Conservation (phyloP, 2,888 invertebrate genomes). For the Zhengitettix transpicula region DNA sequence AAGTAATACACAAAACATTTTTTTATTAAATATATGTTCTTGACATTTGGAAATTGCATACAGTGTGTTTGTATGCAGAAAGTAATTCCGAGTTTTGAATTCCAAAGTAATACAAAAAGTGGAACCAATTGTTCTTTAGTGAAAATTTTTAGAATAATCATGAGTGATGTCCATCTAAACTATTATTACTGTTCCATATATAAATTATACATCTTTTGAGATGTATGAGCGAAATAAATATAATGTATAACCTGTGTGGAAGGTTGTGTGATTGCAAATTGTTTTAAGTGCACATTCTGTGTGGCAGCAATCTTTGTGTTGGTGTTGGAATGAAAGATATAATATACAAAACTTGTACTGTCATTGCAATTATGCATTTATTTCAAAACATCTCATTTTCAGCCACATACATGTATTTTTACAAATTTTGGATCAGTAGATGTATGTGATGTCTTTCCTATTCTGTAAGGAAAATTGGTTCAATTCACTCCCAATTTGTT, state of each 20-base stretch:
- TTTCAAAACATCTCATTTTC: not conserved
- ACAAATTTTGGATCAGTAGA: not conserved
- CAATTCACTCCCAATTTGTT: no score
- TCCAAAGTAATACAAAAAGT: constrained; percentile 8
- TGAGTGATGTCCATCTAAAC: constrained; percentile 8
- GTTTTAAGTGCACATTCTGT: constrained; percentile 12
- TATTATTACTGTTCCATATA: constrained; percentile 8
- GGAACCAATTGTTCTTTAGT: constrained; percentile 9
- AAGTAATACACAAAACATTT: constrained; percentile 9
- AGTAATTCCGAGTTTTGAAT: constrained; percentile 12
- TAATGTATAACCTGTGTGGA: constrained; percentile 3
- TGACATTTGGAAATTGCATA: constrained; percentile 9
- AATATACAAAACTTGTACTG: constrained; percentile 8
- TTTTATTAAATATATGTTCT: constrained; percentile 10
- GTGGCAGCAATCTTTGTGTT: constrained; percentile 12
- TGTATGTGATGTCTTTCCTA: no score
- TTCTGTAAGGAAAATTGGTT: no score
- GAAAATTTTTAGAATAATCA: constrained; percentile 9
- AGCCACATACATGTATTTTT: constrained; percentile 1
- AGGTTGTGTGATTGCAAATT: constrained; percentile 9
- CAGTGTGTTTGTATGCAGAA: constrained; percentile 6
- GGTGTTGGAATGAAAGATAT: constrained; percentile 13
- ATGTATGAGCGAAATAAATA: not conserved
- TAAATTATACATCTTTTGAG: constrained; percentile 2
- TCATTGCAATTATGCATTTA: not conserved